Conservation (phyloP, 2,113 vertebrate genomes). For the Megaptera novaeangliae region DNA sequence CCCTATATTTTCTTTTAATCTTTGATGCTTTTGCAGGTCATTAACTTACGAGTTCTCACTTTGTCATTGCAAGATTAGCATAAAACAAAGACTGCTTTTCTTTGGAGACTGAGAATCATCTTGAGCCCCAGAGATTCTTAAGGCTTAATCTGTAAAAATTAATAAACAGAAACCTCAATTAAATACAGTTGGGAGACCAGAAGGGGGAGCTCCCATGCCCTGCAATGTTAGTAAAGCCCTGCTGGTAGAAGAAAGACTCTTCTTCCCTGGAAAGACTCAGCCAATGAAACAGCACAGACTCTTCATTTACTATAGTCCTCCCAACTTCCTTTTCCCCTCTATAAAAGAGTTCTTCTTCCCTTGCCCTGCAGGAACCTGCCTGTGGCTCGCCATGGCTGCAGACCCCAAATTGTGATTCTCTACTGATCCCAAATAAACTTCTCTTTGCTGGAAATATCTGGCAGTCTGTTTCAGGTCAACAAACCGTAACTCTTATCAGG, state of each 20-base stretch:
- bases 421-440: neutral
- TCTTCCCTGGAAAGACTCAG: neutral
- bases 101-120: neutral
- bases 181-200: neutral
- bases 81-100: neutral
- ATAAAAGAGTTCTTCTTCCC: neutral
- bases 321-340: neutral
- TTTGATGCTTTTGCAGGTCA: neutral
- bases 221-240: neutral
- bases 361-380: neutral
- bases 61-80: neutral
- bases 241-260: neutral
- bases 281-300: neutral
- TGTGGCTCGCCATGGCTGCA: neutral
- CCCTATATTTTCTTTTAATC: neutral
- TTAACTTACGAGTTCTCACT: neutral
- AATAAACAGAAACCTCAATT: neutral
- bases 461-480: neutral
- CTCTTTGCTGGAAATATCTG: neutral
- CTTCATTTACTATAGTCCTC: neutral
- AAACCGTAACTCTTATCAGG: neutral
- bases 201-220: neutral
- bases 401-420: neutral
- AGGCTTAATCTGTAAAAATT: neutral
- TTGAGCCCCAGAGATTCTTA: neutral